phyloP scores from a whole-genome alignment of 2,888 invertebrate genomes.

The Drosophila maculinotata region DNA sequence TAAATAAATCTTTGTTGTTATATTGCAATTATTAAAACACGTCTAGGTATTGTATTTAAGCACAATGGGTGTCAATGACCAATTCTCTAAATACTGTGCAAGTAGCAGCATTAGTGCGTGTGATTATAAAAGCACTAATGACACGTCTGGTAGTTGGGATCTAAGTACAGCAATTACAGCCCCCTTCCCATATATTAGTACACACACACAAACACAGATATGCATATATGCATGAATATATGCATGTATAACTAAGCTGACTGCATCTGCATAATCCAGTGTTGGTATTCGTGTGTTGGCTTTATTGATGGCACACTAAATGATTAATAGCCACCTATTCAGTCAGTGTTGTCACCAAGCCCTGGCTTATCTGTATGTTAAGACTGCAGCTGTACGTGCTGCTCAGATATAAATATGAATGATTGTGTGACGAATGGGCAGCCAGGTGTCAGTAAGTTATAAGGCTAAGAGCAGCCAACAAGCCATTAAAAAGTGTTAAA shows the following conservation, averaged over 20 bases:
- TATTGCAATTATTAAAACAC: no score
- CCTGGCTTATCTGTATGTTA: slow-evolving; percentile 42
- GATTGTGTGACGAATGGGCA: slow-evolving; percentile 35
- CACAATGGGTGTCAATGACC: no score
- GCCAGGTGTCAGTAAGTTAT: slow-evolving; percentile 9
- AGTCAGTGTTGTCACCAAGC: slow-evolving; percentile 55
- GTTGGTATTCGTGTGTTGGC: slow-evolving; percentile 26
- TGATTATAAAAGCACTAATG: slow-evolving; percentile 19
- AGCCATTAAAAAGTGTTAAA: slow-evolving; percentile 12
- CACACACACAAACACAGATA: neutral
- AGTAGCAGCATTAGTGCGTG: neutral
- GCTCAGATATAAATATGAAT: slow-evolving; percentile 35
- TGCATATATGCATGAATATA: neutral
- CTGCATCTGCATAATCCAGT: slow-evolving; percentile 72
- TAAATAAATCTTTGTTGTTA: no score
- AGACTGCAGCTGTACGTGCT: slow-evolving; percentile 2
- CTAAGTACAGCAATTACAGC: slow-evolving; percentile 26
- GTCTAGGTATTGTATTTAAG: no score
- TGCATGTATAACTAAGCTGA: slow-evolving; percentile 32
- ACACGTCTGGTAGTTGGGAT: slow-evolving; percentile 23
- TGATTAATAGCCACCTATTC: slow-evolving; percentile 66
- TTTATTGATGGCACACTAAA: slow-evolving; percentile 57
- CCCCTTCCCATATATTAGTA: slow-evolving; percentile 5
- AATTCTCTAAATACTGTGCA: no score
- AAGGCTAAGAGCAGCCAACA: slow-evolving; percentile 4